Conservation (phyloP, 2,113 vertebrate species). For the Chascanopsetta lugubris region DNA sequence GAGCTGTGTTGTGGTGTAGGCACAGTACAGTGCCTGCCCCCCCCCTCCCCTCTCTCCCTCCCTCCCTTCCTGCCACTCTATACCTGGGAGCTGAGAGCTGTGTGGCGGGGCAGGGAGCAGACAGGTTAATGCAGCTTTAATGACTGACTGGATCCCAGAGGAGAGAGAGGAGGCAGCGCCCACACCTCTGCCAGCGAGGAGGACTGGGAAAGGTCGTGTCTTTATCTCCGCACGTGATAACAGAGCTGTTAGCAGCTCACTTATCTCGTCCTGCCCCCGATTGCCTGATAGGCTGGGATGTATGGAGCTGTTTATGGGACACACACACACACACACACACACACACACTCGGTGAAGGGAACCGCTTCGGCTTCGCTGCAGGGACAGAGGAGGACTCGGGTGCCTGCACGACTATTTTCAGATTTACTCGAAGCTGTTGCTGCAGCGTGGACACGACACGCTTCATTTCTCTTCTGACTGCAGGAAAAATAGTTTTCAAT, state of each 20-base stretch:
- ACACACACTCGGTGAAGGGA: constrained; percentile 43
- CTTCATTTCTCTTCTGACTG: constrained; percentile 53
- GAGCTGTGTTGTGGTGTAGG: constrained; percentile 54
- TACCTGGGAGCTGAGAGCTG: constrained; percentile 27
- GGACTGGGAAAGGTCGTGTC: constrained; percentile 22
- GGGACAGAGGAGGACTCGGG: constrained; percentile 40
- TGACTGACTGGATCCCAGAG: constrained; percentile 46
- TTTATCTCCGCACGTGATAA: constrained; percentile 27
- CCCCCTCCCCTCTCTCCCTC: too few relatives aligned
- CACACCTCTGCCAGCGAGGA: constrained; percentile 22
- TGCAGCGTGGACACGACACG: constrained; percentile 48
- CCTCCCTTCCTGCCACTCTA: constrained; percentile 15
- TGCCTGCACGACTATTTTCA: constrained; percentile 54
- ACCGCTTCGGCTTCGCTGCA: constrained; percentile 56
- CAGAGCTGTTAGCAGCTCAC: constrained; percentile 10
- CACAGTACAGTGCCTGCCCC: constrained; percentile 13
- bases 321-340: constrained; percentile 33
- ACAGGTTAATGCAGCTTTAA: constrained; percentile 55
- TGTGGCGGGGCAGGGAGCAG: constrained; percentile 41
- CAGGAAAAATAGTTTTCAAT: constrained; percentile 67
- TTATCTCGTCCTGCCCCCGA: constrained; percentile 34
- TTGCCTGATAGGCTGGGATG: constrained; percentile 10
- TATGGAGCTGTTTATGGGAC: constrained; percentile 50
- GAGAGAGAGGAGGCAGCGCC: constrained; percentile 14
- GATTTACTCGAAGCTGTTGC: constrained; percentile 37